Conservation (phyloP, 2,797 vertebrate species). For the Sebastes steindachneri region DNA sequence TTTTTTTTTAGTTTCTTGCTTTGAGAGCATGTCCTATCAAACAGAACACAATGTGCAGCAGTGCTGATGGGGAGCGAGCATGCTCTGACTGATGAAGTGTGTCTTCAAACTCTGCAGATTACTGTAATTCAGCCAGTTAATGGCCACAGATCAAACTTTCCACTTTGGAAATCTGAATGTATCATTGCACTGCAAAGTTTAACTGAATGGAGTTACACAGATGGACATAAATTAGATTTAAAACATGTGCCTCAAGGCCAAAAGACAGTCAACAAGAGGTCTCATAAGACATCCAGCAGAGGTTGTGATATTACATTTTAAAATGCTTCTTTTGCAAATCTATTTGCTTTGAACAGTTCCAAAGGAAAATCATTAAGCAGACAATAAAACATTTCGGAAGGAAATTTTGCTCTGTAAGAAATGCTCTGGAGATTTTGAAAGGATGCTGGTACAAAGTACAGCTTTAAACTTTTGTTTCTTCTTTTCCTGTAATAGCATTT, state of each 20-base stretch:
- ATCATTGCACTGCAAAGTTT: conserved; percentile 51
- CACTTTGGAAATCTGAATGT: conserved; percentile 70
- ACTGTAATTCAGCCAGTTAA: conserved; percentile 57
- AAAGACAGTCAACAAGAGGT: conserved; percentile 43
- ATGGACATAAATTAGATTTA: conserved; percentile 50
- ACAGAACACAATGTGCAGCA: conserved; percentile 31
- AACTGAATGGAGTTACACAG: conserved; percentile 48
- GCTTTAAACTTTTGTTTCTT: conserved; percentile 12
- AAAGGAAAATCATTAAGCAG: conserved; percentile 38
- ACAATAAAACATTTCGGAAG: conserved; percentile 36
- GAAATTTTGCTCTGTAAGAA: conserved; percentile 17
- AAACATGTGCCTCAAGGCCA: conserved; percentile 61
- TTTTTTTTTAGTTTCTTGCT: neutral
- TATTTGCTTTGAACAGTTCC: conserved; percentile 14
- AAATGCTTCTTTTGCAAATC: conserved; percentile 32
- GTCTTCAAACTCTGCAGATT: conserved; percentile 68
- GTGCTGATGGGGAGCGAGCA: conserved; percentile 17
- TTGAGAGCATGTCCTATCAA: conserved; percentile 8
- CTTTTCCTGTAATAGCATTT: conserved; percentile 34
- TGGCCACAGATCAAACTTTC: conserved; percentile 66
- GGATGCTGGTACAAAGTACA: conserved; percentile 2
- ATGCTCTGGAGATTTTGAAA: conserved; percentile 23
- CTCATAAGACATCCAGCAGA: conserved; percentile 35
- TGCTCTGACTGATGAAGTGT: conserved; percentile 70
- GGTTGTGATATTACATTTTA: conserved; percentile 44